Evolutionary conservation across 2,888 invertebrate genomes (phyloP).

Genomic region (Parochlus steinenii): DNA sequence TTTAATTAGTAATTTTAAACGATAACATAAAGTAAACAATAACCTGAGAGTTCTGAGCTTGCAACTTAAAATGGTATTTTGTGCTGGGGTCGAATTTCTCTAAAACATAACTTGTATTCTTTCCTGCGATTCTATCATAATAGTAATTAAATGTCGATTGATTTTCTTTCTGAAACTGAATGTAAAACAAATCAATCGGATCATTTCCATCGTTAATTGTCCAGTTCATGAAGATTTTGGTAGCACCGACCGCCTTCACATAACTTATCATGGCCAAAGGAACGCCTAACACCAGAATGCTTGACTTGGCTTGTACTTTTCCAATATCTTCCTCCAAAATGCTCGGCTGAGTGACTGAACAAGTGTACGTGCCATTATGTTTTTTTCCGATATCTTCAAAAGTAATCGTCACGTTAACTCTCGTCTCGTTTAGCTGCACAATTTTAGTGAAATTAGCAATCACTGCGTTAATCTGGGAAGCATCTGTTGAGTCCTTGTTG

Average conservation of each 20-base stretch:
- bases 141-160: constrained; percentile 41
- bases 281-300: constrained; percentile 44
- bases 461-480: constrained; percentile 13
- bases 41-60: too few species aligned
- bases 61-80: constrained; percentile 47
- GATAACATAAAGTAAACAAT: too few species aligned
- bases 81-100: constrained; percentile 45
- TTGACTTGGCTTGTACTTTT: constrained; percentile 30
- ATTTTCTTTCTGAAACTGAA: constrained; percentile 39
- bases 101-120: constrained; percentile 51
- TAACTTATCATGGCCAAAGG: constrained; percentile 55
- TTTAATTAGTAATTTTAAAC: too few species aligned
- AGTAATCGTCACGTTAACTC: constrained; percentile 38
- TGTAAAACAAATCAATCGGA: constrained; percentile 39
- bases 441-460: constrained; percentile 26
- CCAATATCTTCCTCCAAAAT: constrained; percentile 23
- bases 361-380: constrained; percentile 57
- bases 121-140: constrained; percentile 40
- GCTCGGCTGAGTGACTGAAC: constrained; percentile 28
- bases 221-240: constrained; percentile 68
- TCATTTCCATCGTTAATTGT: constrained; percentile 56
- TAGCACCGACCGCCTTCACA: constrained; percentile 56
- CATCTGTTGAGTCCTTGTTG: constrained; percentile 6
- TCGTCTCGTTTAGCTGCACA: constrained; percentile 36
- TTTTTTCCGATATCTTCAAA: constrained; percentile 42